Evolutionary conservation across 2,797 vertebrate genomes (phyloP).

Genomic region (Xiphorhynchus erythropygius): DNA sequence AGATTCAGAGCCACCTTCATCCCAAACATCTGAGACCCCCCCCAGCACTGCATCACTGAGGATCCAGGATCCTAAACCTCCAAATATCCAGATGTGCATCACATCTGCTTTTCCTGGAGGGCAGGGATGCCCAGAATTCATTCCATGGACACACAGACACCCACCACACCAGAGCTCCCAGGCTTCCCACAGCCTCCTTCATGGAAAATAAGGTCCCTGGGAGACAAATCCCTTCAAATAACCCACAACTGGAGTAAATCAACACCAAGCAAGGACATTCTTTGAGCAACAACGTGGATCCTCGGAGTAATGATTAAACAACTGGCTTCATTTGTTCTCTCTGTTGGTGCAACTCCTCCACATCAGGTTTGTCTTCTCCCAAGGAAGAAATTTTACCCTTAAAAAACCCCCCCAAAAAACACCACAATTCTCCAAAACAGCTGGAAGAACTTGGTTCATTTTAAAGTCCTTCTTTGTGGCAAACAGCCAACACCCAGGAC

Average conservation of each 20-base stretch:
- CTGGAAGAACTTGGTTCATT: not conserved
- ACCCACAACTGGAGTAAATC: not conserved
- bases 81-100: not conserved
- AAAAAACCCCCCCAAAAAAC: not conserved
- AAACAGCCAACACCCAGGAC: not conserved
- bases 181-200: not conserved
- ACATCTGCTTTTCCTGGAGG: not conserved
- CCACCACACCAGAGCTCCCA: fast-evolving
- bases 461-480: not conserved
- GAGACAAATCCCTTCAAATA: not conserved
- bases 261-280: not conserved
- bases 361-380: not conserved
- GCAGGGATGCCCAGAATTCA: not conserved
- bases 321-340: not conserved
- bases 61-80: not conserved
- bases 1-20: not conserved
- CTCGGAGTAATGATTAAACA: not conserved
- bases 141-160: not conserved
- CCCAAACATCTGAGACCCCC: not conserved
- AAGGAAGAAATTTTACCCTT: not conserved
- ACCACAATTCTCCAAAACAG: not conserved
- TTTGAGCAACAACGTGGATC: not conserved
- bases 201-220: not conserved
- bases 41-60: fast-evolving
- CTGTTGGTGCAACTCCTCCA: not conserved